phyloP scores from a whole-genome alignment of 2,888 invertebrate species.

The Lepidochrysops patricia region DNA sequence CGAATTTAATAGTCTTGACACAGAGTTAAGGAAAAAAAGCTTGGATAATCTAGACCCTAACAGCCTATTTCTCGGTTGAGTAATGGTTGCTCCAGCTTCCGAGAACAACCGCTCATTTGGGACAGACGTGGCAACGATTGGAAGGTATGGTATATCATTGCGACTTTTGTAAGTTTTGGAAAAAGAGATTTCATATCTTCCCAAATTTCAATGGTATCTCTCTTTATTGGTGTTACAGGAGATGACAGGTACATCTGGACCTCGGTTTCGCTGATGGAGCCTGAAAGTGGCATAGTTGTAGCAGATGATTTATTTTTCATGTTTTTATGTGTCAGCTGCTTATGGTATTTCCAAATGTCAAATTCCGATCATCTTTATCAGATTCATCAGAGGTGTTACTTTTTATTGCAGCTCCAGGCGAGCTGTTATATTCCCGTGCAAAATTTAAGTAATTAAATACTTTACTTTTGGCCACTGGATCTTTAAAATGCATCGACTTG shows the following conservation, averaged over 20 bases:
- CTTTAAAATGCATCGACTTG: conserved; percentile 25
- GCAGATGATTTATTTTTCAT: conserved; percentile 6
- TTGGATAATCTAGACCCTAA: neutral
- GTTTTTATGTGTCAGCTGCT: conserved; percentile 19
- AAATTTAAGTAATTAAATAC: conserved; percentile 21
- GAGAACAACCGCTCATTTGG: conserved; percentile 16
- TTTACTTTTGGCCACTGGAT: conserved; percentile 21
- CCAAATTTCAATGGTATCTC: conserved; percentile 16
- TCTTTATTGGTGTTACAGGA: conserved; percentile 17
- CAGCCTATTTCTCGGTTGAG: conserved; percentile 5
- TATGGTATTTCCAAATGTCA: conserved; percentile 27
- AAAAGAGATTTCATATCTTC: conserved; percentile 15
- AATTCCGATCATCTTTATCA: conserved; percentile 21
- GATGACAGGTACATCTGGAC: conserved; percentile 17
- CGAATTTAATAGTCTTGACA: neutral
- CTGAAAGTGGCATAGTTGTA: conserved; percentile 12
- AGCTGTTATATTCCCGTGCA: conserved; percentile 15
- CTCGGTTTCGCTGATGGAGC: conserved; percentile 14
- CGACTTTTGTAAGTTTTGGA: conserved; percentile 14
- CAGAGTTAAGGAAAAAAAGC: conserved; percentile 26
- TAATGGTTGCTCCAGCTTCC: conserved; percentile 12
- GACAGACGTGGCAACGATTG: conserved; percentile 17
- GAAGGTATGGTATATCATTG: conserved; percentile 16
- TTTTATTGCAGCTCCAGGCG: conserved; percentile 12
- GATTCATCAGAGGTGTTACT: conserved; percentile 15